Percentiles rank a stretch among this genome's conserved stretches.
Evolutionary conservation across 2,113 vertebrate species (phyloP).

Genomic region (Daboia siamensis): DNA sequence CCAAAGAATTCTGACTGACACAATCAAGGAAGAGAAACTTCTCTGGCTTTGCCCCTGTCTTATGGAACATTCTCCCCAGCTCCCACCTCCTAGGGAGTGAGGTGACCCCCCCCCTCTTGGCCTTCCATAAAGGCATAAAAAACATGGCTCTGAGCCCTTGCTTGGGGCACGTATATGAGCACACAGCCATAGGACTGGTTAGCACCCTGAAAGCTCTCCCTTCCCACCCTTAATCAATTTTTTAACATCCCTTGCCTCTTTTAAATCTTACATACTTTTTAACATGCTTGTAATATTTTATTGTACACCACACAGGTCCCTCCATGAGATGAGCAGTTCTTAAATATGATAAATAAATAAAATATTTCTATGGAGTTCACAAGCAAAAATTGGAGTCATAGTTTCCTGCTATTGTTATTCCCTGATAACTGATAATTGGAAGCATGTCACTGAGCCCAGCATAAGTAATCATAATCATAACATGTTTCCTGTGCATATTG

Average conservation of each 20-base stretch:
- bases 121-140: not conserved
- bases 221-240: not conserved
- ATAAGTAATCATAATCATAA: not conserved
- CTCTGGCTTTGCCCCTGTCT: not conserved
- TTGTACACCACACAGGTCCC: not conserved
- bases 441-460: not conserved
- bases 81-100: not conserved
- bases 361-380: not conserved
- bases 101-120: not conserved
- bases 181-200: not conserved
- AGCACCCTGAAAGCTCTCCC: not conserved
- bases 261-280: not conserved
- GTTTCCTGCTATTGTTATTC: not conserved
- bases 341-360: not conserved
- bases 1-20: not conserved
- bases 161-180: not conserved
- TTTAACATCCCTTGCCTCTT: not conserved
- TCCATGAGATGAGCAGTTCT: not conserved
- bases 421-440: not conserved
- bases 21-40: not conserved
- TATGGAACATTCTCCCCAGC: not conserved
- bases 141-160: not conserved
- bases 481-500: not conserved
- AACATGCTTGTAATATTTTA: not conserved
- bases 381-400: not conserved